Percentiles rank a stretch among this genome's conserved stretches.
These are phyloP conservation scores for Acanthisitta chloris DNA, from an alignment of 2,113 vertebrate genomes.

Conservation along the genomic window DNA sequence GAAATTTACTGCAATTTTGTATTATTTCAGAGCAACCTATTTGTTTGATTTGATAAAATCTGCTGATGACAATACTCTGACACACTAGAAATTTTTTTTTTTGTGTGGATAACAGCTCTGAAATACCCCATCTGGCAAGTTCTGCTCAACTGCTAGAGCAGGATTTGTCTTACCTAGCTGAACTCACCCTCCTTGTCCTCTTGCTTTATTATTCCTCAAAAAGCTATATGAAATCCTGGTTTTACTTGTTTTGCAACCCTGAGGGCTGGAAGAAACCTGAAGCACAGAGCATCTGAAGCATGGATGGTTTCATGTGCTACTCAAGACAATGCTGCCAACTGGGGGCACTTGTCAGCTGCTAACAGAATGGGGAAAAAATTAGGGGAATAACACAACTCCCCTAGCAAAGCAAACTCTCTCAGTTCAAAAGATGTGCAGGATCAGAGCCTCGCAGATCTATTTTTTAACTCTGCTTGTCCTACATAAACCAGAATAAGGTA, in stretches of 20 bases:
- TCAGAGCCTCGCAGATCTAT: neutral
- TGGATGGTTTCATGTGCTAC: neutral
- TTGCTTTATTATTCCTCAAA: neutral
- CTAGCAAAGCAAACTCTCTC: neutral
- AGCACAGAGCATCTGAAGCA: neutral
- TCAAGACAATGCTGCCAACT: neutral
- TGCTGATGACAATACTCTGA: neutral
- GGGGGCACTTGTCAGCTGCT: neutral
- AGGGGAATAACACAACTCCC: neutral
- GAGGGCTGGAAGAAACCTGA: neutral
- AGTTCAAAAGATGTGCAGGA: neutral
- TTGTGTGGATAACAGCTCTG: neutral
- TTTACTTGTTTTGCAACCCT: neutral
- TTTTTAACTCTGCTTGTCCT: neutral
- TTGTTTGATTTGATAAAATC: neutral
- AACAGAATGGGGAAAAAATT: neutral
- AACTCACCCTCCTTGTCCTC: neutral
- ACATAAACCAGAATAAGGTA: neutral
- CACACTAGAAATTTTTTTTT: neutral
- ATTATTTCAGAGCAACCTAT: neutral
- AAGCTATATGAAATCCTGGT: neutral
- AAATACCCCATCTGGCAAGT: accelerated
- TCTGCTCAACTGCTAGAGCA: neutral
- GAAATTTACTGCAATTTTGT: neutral
- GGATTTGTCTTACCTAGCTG: neutral